phyloP scores from a whole-genome alignment of 2,888 invertebrate genomes.

The Elgonia sp. region DNA sequence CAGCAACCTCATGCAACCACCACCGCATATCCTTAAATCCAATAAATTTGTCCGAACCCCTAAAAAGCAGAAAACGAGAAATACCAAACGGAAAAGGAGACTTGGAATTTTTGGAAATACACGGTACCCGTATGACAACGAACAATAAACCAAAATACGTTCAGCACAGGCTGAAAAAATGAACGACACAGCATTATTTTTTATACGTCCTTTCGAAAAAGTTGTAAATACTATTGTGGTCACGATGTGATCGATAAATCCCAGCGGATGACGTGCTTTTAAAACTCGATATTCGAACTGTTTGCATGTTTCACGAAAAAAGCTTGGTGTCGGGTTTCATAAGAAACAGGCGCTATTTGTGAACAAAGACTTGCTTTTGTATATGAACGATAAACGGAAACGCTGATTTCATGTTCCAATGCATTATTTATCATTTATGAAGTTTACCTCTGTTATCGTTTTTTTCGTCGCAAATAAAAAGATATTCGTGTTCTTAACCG shows the following conservation, averaged over 20 bases:
- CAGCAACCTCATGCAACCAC: slow-evolving; percentile 20
- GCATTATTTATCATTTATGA: slow-evolving; percentile 63
- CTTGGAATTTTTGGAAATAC: slow-evolving; percentile 22
- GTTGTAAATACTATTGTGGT: slow-evolving; percentile 53
- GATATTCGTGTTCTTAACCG: slow-evolving; percentile 32
- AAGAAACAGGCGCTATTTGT: slow-evolving; percentile 43
- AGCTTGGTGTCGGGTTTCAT: slow-evolving; percentile 45
- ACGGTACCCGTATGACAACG: slow-evolving; percentile 44
- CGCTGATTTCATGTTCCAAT: slow-evolving; percentile 42
- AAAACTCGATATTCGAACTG: slow-evolving; percentile 63
- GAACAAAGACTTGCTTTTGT: slow-evolving; percentile 25
- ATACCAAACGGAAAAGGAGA: background rate
- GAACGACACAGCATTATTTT: slow-evolving; percentile 48
- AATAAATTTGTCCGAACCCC: slow-evolving; percentile 2
- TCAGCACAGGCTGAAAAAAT: slow-evolving; percentile 28
- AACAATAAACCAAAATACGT: slow-evolving; percentile 32
- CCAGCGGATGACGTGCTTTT: slow-evolving; percentile 52
- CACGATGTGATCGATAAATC: slow-evolving; percentile 53
- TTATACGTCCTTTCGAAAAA: slow-evolving; percentile 56
- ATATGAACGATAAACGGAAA: slow-evolving; percentile 34
- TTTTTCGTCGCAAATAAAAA: background rate
- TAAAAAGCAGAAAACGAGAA: slow-evolving; percentile 29
- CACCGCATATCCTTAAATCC: slow-evolving; percentile 53
- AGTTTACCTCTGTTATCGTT: background rate
- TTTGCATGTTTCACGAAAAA: slow-evolving; percentile 68